Evolutionary conservation across 2,888 invertebrate genomes (phyloP).

Genomic region (Bhutanitis thaidina): DNA sequence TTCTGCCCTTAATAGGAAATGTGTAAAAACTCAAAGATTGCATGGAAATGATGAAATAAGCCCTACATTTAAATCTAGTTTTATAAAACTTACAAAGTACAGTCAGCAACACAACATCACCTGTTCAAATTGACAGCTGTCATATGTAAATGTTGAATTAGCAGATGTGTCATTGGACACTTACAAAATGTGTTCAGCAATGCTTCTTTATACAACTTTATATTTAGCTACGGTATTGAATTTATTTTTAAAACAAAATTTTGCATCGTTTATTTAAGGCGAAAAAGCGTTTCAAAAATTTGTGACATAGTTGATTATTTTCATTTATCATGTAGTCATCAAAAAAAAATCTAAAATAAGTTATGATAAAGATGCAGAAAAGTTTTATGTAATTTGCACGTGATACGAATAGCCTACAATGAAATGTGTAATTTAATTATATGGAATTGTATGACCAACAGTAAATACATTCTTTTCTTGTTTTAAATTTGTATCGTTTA

Average conservation of each 20-base stretch:
- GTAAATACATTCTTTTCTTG: no score
- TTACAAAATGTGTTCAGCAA: constrained; percentile 8
- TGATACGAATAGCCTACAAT: no score
- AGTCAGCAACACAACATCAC: constrained; percentile 5
- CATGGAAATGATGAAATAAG: constrained; percentile 14
- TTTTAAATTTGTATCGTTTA: no score
- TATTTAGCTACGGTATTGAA: constrained; percentile 1
- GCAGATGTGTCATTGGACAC: background rate
- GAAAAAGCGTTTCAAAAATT: background rate
- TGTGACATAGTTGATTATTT: constrained; percentile 10
- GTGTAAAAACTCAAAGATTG: background rate
- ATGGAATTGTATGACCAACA: no score
- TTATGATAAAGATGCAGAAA: no score
- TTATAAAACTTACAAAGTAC: constrained; percentile 8
- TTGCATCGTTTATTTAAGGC: no score
- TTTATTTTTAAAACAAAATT: no score
- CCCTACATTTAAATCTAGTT: background rate
- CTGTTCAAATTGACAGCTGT: background rate
- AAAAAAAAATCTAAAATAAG: no score
- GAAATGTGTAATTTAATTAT: no score
- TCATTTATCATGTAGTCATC: background rate
- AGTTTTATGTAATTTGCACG: no score
- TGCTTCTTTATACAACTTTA: background rate
- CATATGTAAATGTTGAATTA: constrained; percentile 1
- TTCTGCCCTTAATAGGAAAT: constrained; percentile 17